Evolutionary conservation across 2,888 invertebrate species (phyloP).

Genomic region (Pachymerium ferrugineum): DNA sequence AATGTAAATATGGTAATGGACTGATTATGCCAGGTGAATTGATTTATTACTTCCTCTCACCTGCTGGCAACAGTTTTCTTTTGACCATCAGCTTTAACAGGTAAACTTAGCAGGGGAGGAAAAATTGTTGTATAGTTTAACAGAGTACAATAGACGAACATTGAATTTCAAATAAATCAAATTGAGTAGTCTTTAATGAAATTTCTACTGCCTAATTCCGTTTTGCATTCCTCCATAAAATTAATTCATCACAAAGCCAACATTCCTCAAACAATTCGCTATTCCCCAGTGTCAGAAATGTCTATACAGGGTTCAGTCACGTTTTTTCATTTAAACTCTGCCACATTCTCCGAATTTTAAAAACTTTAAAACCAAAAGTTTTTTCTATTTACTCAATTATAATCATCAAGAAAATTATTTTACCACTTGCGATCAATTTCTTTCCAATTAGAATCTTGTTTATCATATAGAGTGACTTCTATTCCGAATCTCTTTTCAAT

Average conservation of each 20-base stretch:
- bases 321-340: slow-evolving; percentile 1
- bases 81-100: background rate
- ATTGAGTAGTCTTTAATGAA: too few relatives aligned
- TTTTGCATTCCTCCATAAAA: too few relatives aligned
- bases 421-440: background rate
- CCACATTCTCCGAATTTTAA: background rate
- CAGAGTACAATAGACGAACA: too few relatives aligned
- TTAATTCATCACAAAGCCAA: background rate
- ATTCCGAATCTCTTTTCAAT: background rate
- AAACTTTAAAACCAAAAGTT: background rate
- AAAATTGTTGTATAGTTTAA: too few relatives aligned
- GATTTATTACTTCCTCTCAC: slow-evolving; percentile 25
- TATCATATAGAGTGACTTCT: background rate
- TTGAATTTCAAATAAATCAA: too few relatives aligned
- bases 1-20: background rate
- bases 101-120: too few relatives aligned
- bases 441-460: background rate
- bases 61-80: slow-evolving; percentile 20
- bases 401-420: too few relatives aligned
- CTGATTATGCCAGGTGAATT: slow-evolving; percentile 19
- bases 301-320: background rate
- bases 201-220: too few relatives aligned
- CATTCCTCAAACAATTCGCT: background rate
- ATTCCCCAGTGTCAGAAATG: background rate
- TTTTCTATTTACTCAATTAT: too few relatives aligned